phyloP scores from a whole-genome alignment of 2,113 vertebrate species.

The Pterophyllum scalare region DNA sequence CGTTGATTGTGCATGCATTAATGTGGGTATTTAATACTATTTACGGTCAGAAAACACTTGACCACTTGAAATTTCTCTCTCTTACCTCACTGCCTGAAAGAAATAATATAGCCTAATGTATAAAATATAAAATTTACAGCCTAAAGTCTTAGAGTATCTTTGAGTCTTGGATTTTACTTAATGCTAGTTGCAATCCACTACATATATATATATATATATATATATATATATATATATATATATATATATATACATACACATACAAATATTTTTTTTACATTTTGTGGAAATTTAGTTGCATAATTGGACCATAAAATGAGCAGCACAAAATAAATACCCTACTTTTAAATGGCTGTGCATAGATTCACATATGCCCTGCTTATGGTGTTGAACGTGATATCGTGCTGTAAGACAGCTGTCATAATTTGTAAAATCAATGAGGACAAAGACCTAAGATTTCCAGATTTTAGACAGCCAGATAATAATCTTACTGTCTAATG shows the following conservation, averaged over 20 bases:
- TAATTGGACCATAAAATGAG: too few species aligned
- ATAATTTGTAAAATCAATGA: neutral
- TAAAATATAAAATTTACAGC: neutral
- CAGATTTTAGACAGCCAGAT: too few species aligned
- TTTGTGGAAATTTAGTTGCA: neutral
- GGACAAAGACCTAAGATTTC: too few species aligned
- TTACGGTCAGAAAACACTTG: neutral
- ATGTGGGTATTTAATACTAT: neutral
- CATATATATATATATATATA: neutral
- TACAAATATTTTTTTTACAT: neutral
- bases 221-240: neutral
- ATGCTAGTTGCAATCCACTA: neutral
- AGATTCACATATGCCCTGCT: neutral
- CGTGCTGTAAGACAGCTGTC: neutral
- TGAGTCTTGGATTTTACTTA: neutral
- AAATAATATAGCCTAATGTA: neutral
- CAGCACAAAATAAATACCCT: neutral
- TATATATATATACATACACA: neutral
- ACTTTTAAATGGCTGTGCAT: neutral
- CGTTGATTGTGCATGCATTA: neutral
- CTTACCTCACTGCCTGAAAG: neutral
- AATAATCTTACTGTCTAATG: too few species aligned
- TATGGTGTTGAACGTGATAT: neutral
- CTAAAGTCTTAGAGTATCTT: neutral
- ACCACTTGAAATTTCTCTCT: neutral